Conservation (phyloP, 2,797 vertebrate species). For the Propithecus perrieri region DNA sequence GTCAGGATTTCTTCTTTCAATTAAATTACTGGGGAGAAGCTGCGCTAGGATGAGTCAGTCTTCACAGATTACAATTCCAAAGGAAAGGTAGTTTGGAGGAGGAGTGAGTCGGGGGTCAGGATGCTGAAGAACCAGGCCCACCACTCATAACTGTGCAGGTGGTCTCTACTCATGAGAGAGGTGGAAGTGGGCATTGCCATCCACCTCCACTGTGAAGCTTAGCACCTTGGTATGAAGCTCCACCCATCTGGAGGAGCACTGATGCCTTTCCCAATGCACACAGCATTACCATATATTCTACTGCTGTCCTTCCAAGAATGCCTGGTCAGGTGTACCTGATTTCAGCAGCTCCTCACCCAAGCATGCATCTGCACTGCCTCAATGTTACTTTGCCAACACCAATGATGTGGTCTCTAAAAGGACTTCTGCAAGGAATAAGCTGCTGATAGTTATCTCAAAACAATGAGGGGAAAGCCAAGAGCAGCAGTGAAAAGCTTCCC, state of each 20-base stretch:
- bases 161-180: neutral
- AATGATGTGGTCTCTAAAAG: neutral
- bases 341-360: neutral
- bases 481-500: neutral
- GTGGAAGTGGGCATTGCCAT: neutral
- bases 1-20: neutral
- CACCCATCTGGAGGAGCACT: neutral
- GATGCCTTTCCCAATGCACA: neutral
- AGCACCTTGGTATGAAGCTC: neutral
- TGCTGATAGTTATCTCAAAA: neutral
- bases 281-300: fast-evolving
- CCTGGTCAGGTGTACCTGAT: neutral
- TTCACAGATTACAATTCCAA: neutral
- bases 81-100: neutral
- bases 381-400: neutral
- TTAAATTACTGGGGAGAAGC: neutral
- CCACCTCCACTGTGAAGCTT: neutral
- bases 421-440: neutral
- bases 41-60: neutral
- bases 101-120: neutral
- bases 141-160: neutral
- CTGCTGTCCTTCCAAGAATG: neutral
- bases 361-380: neutral
- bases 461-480: neutral
- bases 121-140: neutral